phyloP scores from a whole-genome alignment of 2,888 invertebrate genomes.

The Octodonta nipae region DNA sequence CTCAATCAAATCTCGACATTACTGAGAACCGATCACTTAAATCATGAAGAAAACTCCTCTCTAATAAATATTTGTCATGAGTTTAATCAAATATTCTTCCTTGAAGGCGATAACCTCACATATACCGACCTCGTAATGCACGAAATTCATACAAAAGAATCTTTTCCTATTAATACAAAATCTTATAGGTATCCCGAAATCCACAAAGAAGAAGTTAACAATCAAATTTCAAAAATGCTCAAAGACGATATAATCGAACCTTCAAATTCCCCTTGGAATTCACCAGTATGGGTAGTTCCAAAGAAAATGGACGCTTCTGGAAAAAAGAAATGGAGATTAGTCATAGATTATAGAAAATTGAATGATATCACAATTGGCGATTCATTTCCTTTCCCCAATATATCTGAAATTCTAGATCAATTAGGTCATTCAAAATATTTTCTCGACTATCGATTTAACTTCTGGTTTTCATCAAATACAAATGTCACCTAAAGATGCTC shows the following conservation, averaged over 20 bases:
- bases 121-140: slow-evolving; percentile 15
- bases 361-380: slow-evolving; percentile 27
- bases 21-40: slow-evolving; percentile 17
- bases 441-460: slow-evolving; percentile 25
- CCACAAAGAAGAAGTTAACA: slow-evolving; percentile 22
- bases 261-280: slow-evolving; percentile 17
- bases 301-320: slow-evolving; percentile 22
- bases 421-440: slow-evolving; percentile 15
- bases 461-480: slow-evolving; percentile 26
- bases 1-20: slow-evolving; percentile 3
- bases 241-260: slow-evolving; percentile 18
- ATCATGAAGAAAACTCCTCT: slow-evolving; percentile 17
- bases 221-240: slow-evolving; percentile 18
- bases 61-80: slow-evolving; percentile 16
- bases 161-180: slow-evolving; percentile 17
- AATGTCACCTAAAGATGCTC: slow-evolving; percentile 8
- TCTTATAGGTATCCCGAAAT: slow-evolving; percentile 20
- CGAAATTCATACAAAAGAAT: slow-evolving; percentile 14
- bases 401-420: slow-evolving; percentile 4
- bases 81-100: slow-evolving; percentile 18
- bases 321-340: slow-evolving; percentile 24
- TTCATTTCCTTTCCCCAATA: slow-evolving; percentile 22
- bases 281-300: slow-evolving; percentile 18
- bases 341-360: slow-evolving; percentile 28
- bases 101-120: slow-evolving; percentile 17